Base-by-base conservation (phyloP, 2,888 invertebrate genomes). In the Tenodera sinensis region DNA sequence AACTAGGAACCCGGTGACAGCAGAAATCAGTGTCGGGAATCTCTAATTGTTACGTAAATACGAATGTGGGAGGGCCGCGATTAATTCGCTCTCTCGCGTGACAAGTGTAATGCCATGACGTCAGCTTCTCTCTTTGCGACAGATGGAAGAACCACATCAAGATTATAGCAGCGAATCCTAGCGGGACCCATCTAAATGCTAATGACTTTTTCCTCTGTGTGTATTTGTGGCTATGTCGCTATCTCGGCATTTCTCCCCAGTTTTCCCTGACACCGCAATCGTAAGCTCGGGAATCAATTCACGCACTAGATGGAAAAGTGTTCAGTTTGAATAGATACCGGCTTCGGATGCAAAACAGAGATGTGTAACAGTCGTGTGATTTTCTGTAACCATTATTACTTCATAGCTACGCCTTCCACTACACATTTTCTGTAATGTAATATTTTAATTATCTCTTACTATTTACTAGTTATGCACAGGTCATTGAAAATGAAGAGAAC, bases 181-280 rank as follows among this genome's bases (percentile, higher is more conserved):
- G 84, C 83, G 90, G 90, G 90, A 81, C 88, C 89, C 90, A 90
- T 90, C 90, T 90, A 90, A 88, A 90, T 90, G 90, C 89, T 90
- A 90, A 90, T 90, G 84, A 86, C 89, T 84, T 87, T 30, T 88
- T 85, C 85, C 85, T 85, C 42, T 71, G 54, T 54, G 54, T 54
- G 54, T 54, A 54, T 54, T 54, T 54, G 54, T 54, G 54, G 54
- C 54, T 12, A 20, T 54, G 20, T 71, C 54, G 25, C 54, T 20
- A 71, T 71, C 54, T 71, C 54, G 20, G 54, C 2, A 54, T 54
- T 54, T 20, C 54, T 54, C 20, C 54, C 20, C 54, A 34, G 34
- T 34, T 34, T 34, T 34, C 34, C 42, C 42, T 2, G 42, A 42
- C 42, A 12, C 42, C 42, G 42, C 42, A 42, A 42, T 42, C 42